Evolutionary conservation across 2,888 invertebrate species (phyloP), one percentile per base, ranked within the genome.

Genomic region (Hemaris fuciformis): DNA sequence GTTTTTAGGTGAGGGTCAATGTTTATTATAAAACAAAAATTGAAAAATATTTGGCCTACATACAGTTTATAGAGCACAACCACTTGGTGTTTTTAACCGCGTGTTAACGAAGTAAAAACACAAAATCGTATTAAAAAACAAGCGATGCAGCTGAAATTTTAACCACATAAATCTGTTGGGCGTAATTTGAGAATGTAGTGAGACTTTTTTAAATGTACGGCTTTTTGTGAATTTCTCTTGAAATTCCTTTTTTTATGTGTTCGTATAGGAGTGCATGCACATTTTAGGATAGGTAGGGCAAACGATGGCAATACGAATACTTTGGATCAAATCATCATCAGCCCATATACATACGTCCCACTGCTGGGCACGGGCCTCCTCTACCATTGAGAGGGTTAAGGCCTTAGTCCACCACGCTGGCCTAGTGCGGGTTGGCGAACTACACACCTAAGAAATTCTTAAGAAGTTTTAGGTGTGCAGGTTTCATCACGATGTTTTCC

Each of bases 101-200:
- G 25, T 25, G 48, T 48, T 48, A 48, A 48, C 48, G 27, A 15
- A 48, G 25, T 48, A 48, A 48, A 27, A 48, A 18, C 25, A n/a
- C 5, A 3, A 48, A 27, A 15, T 48, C 25, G 25, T 48, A 38
- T 38, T 38, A 15, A 58, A 58, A 58, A 42, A 66, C 71, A 69
- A 68, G 66, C 69, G 66, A 68, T 72, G 68, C 73, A 71, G 71
- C 71, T 68, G 72, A 72, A 73, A 73, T 71, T 72, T 73, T 65
- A 67, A 67, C 61, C 62, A 64, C 68, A 72, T 71, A 73, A 72
- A 73, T 71, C 69, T 67, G 41, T 64, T 65, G 70, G 66, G 67
- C 70, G 65, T 64, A 68, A 65, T 73, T 68, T 59, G 64, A 70
- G 68, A 67, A 73, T 72, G 69, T 70, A 73, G 69, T 64, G 72